phyloP scores from a whole-genome alignment of 2,888 invertebrate species.

The Epirrita christyi region DNA sequence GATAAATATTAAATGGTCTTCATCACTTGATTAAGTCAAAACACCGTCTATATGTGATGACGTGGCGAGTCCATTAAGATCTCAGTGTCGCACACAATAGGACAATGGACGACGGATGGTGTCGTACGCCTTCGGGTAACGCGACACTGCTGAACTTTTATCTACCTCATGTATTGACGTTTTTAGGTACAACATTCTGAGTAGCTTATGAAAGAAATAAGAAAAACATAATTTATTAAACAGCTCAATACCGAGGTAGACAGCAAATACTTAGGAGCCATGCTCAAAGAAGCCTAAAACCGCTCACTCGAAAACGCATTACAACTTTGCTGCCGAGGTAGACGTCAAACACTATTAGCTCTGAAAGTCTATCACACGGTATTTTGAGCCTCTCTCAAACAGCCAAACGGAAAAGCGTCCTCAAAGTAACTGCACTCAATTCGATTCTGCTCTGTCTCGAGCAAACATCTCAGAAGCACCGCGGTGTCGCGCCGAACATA shows the following conservation, averaged over 20 bases:
- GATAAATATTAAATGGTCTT: not conserved
- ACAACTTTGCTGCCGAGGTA: slow-evolving; percentile 20
- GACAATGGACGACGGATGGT: slow-evolving; percentile 63
- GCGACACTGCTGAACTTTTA: slow-evolving; percentile 47
- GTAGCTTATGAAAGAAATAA: not conserved
- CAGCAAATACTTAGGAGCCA: slow-evolving; percentile 6
- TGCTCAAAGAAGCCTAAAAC: slow-evolving; percentile 19
- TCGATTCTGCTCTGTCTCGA: slow-evolving; percentile 65
- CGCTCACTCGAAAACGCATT: slow-evolving; percentile 25
- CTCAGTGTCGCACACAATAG: slow-evolving; percentile 72
- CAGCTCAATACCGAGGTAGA: not conserved
- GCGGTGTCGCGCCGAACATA: slow-evolving; percentile 66
- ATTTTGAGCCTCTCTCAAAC: slow-evolving; percentile 35
- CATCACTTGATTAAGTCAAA: too few species aligned
- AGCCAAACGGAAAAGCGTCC: slow-evolving; percentile 28
- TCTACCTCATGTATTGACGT: slow-evolving; percentile 18
- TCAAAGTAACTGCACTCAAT: slow-evolving; percentile 70
- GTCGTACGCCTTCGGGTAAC: slow-evolving; percentile 60
- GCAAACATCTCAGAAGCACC: slow-evolving; percentile 61
- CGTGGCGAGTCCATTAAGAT: slow-evolving; percentile 73
- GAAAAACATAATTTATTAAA: slow-evolving; percentile 3
- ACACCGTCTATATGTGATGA: slow-evolving; percentile 31
- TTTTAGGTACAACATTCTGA: not conserved
- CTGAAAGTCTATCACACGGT: slow-evolving; percentile 30
- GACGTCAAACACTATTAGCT: slow-evolving; percentile 29